These are phyloP conservation scores for Syrphus vitripennis DNA, from an alignment of 2,888 invertebrate genomes.

Conservation along the genomic window DNA sequence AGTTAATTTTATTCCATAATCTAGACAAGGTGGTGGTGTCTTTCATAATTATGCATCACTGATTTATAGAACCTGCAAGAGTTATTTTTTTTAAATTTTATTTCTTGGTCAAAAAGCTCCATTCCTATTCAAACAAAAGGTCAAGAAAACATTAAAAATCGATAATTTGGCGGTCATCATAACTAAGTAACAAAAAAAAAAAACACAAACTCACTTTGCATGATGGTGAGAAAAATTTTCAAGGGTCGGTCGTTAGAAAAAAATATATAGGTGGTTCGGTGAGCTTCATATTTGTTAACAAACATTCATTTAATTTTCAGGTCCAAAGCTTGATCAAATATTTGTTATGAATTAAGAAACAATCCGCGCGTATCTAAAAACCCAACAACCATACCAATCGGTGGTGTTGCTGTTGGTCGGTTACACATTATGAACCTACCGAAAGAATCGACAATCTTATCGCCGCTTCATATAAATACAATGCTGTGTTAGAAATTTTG, in stretches of 20 bases:
- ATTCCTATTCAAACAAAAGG: constrained; percentile 41
- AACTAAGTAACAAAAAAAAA: not conserved
- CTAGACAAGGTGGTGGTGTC: not conserved
- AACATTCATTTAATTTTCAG: constrained; percentile 59
- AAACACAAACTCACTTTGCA: constrained; percentile 41
- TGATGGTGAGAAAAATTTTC: constrained; percentile 54
- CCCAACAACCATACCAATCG: constrained; percentile 51
- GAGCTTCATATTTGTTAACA: constrained; percentile 41
- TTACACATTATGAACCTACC: constrained; percentile 51
- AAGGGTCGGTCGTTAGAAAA: constrained; percentile 21
- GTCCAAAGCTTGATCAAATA: constrained; percentile 59
- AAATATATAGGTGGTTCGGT: not conserved
- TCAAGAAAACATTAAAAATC: constrained; percentile 24
- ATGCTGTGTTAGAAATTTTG: not conserved
- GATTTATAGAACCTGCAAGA: constrained; percentile 52
- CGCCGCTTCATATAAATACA: not conserved
- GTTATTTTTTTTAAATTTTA: not conserved
- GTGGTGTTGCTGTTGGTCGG: not conserved
- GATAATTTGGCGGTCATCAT: constrained; percentile 18
- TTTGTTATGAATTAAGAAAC: constrained; percentile 67
- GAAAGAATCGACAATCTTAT: constrained; percentile 23
- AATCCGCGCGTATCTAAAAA: constrained; percentile 30
- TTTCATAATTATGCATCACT: constrained; percentile 46
- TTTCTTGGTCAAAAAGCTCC: not conserved
- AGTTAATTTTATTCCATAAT: constrained; percentile 26